Base-by-base conservation (phyloP, 2,797 vertebrate species). In the Myripristis jacobus region DNA sequence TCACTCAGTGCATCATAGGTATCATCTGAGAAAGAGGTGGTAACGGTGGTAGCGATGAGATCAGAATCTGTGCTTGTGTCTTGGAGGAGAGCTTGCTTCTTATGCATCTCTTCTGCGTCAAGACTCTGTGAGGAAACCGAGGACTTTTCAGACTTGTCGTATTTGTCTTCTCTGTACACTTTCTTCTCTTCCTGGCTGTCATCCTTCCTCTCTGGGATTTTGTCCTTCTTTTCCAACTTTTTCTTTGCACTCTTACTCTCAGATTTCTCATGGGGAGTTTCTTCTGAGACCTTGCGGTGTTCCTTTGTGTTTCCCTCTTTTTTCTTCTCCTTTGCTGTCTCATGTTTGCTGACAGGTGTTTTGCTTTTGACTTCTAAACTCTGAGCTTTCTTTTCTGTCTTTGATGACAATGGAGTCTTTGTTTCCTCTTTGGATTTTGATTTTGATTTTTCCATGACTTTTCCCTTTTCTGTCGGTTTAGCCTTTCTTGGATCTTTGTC, bases 371-470 rank as follows among this genome's bases (percentile, higher is more conserved):
- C 87, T 22, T 95, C 94, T 16, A 92, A 94, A 77, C 76, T 27
- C 21, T 88, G 92, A 43, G 87, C 60, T 75, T 90, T 98, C 77
- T 92, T 96, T 29, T 97, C 97, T 0, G 73, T 66, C 72, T 94
- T 96, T 41, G 87, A 81, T 55, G 80, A 72, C 1, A 77, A n/a
- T 1, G 59, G 59, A 50, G 93, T 92, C 88, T 95, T 98, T 1
- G 75, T 24, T 21, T 98, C 97, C n/a, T 93, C 87, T 89, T 90
- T 96, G 1, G 81, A 81, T 77, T 95, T 98, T 0, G 95, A 91
- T 90, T 94, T 96, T 0, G 87, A 72, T 81, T 94, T 97, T 77
- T 96, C 96, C 15, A 91, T 25, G 16, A 56, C n/a, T 90, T 86
- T 96, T 55, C 91, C 94, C 77, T 97, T 97, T 4, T 93, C 94